phyloP scores from a whole-genome alignment of 2,797 vertebrate species.

The Ceyx erithaca region DNA sequence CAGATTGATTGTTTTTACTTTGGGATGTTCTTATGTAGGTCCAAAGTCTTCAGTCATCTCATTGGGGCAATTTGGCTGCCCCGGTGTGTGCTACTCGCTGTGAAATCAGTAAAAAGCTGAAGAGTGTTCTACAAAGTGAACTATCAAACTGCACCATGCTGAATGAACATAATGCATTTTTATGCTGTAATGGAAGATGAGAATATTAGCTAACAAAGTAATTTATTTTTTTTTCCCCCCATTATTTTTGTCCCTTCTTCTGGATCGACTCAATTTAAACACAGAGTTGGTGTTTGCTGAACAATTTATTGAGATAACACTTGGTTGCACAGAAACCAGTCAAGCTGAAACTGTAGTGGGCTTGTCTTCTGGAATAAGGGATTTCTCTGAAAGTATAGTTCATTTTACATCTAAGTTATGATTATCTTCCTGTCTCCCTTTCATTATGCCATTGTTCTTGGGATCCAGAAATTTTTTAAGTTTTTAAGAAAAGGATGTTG shows the following conservation, averaged over 20 bases:
- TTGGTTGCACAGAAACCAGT: conserved; percentile 34
- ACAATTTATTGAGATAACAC: conserved; percentile 10
- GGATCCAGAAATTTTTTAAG: conserved; percentile 47
- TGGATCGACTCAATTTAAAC: not conserved
- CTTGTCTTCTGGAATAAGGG: conserved; percentile 57
- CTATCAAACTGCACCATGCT: not conserved
- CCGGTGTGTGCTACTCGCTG: not conserved
- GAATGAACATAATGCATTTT: not conserved
- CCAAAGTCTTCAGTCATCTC: not conserved
- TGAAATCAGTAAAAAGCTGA: not conserved
- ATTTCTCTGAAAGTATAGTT: conserved; percentile 46
- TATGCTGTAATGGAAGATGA: conserved; percentile 1
- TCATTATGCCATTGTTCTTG: conserved; percentile 68
- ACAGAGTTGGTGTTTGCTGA: not conserved
- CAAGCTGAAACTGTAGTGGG: conserved; percentile 70
- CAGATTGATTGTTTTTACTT: not conserved
- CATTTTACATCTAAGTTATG: conserved; percentile 49
- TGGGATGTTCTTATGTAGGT: not conserved
- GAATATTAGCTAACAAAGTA: not conserved
- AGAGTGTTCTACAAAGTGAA: not conserved
- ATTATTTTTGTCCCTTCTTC: not conserved
- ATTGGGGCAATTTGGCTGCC: not conserved
- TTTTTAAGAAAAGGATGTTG: conserved; percentile 55
- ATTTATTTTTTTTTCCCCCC: not conserved
- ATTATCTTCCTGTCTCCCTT: conserved; percentile 68